These are phyloP conservation scores for Myotis yumanensis DNA, from an alignment of 2,113 vertebrate species.

Conservation along the genomic window DNA sequence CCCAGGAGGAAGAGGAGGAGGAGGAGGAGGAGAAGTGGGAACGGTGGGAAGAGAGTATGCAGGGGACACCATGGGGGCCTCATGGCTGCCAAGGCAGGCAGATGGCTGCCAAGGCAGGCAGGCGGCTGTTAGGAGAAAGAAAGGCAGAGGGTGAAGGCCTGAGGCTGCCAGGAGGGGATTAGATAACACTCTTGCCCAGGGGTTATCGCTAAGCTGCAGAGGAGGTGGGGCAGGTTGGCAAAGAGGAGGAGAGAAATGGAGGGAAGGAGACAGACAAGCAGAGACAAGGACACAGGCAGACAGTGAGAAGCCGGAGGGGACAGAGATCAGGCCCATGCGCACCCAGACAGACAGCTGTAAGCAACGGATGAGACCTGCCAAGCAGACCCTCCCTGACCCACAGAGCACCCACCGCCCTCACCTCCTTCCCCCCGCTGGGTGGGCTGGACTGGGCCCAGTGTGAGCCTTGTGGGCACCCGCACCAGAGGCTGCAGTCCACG, in stretches of 20 bases:
- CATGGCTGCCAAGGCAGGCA: conserved; percentile 63
- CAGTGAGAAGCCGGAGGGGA: conserved; percentile 10
- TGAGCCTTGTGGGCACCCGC: not conserved
- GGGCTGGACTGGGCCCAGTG: conserved; percentile 6
- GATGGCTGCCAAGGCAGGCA: conserved; percentile 62
- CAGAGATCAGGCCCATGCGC: not conserved
- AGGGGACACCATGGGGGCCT: conserved; percentile 54
- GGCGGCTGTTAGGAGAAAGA: conserved; percentile 67
- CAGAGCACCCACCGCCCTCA: not conserved
- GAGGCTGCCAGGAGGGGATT: conserved; percentile 29
- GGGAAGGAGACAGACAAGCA: not conserved
- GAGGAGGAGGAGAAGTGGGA: conserved; percentile 56
- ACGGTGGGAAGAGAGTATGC: conserved; percentile 35
- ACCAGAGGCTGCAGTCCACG: conserved; percentile 22
- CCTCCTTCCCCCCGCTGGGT: conserved; percentile 21
- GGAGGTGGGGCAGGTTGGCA: conserved; percentile 64
- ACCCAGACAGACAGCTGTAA: not conserved
- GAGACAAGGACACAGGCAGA: conserved; percentile 48
- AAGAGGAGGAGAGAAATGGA: not conserved
- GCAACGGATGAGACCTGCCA: not conserved
- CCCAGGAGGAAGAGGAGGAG: conserved; percentile 55
- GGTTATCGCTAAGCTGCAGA: conserved; percentile 70
- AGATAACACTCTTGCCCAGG: conserved; percentile 38
- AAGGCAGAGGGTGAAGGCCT: conserved; percentile 46
- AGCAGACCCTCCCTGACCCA: not conserved